These are phyloP conservation scores for Micropterix aruncella DNA, from an alignment of 2,888 invertebrate species.

Conservation along the genomic window DNA sequence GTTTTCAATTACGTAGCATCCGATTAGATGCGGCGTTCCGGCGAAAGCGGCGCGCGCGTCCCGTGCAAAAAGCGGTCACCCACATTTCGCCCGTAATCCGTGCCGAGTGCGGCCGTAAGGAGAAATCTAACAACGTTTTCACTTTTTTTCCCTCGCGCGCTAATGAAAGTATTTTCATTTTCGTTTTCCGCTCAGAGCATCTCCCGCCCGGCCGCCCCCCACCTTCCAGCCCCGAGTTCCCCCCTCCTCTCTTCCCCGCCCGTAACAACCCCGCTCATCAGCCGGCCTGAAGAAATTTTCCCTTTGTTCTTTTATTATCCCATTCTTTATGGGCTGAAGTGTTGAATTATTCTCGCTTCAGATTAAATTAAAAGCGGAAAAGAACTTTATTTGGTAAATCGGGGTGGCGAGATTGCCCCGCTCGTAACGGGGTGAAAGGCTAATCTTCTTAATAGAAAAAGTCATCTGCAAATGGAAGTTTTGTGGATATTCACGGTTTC, in stretches of 20 bases:
- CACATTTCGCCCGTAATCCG: not conserved
- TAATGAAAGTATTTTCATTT: not conserved
- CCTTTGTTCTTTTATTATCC: not conserved
- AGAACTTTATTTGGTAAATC: not conserved
- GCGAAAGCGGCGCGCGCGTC: no score
- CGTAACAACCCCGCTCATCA: not conserved
- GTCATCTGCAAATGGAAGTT: not conserved
- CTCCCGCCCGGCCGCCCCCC: slow-evolving; percentile 4
- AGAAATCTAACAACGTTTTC: not conserved
- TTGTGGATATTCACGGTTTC: not conserved
- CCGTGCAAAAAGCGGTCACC: not conserved
- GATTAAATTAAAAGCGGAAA: not conserved
- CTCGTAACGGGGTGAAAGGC: not conserved
- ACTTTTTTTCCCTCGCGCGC: not conserved
- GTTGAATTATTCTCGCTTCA: not conserved
- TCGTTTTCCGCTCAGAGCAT: slow-evolving; percentile 6
- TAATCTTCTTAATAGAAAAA: slow-evolving; percentile 1
- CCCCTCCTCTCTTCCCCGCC: not conserved
- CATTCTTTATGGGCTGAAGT: not conserved
- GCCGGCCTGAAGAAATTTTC: not conserved
- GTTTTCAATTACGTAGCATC: no score
- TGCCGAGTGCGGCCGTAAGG: no score
- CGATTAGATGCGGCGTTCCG: no score
- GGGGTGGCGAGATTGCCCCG: not conserved
- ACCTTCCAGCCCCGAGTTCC: not conserved